Conservation (phyloP, 2,888 invertebrate species). For the Chrysina gloriosa region DNA sequence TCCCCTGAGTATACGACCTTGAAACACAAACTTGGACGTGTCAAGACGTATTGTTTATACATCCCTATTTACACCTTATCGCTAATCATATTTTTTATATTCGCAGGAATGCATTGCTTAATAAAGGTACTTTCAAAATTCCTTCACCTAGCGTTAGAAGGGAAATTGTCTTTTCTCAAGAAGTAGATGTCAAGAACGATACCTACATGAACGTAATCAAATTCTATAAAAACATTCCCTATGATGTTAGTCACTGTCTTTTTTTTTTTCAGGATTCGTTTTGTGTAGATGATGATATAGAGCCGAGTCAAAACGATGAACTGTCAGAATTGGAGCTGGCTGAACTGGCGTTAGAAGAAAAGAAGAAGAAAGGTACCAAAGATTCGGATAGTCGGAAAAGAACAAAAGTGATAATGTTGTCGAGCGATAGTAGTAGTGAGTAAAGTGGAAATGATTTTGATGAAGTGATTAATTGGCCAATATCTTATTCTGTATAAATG, state of each 20-base stretch:
- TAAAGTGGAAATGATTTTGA: conserved; percentile 38
- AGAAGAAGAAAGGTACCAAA: conserved; percentile 57
- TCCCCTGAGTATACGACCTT: too few relatives aligned
- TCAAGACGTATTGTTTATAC: too few relatives aligned
- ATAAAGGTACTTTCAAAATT: conserved; percentile 71
- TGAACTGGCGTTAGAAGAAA: conserved; percentile 68
- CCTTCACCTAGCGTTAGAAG: conserved; percentile 63
- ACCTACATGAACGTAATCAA: conserved; percentile 60
- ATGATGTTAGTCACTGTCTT: background rate
- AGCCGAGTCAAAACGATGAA: conserved; percentile 64
- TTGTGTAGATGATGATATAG: conserved; percentile 71
- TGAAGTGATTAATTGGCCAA: too few relatives aligned
- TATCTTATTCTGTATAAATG: too few relatives aligned
- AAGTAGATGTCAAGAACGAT: conserved; percentile 51
- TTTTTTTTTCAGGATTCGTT: conserved; percentile 71
- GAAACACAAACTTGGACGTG: too few relatives aligned
- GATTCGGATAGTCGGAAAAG: conserved; percentile 41
- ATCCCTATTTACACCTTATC: background rate
- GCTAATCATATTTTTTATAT: background rate
- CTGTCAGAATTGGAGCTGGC: conserved; percentile 73
- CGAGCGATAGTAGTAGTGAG: conserved; percentile 55
- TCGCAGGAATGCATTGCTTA: conserved; percentile 70
- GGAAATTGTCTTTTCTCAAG: conserved; percentile 59
- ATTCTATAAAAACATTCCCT: conserved; percentile 15
- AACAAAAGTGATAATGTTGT: conserved; percentile 48